phyloP scores from a whole-genome alignment of 2,888 invertebrate genomes.

The Nasonia oneida region DNA sequence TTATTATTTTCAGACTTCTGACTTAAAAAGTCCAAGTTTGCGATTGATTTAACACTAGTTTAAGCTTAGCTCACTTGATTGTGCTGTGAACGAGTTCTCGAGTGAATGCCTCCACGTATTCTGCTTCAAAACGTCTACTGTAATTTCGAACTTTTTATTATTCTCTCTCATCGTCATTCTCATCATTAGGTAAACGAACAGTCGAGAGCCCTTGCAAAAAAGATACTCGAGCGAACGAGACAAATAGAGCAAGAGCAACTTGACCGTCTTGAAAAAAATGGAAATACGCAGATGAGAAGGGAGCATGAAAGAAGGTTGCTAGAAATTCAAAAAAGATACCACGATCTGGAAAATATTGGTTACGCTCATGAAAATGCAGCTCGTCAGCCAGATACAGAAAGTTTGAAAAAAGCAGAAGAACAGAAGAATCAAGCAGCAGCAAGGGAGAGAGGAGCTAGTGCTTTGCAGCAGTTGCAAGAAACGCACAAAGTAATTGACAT shows the following conservation, averaged over 20 bases:
- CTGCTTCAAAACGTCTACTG: not conserved
- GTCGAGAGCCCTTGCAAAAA: constrained; percentile 82
- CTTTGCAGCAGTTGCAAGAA: constrained; percentile 73
- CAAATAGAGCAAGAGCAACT: constrained; percentile 80
- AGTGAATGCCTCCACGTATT: not conserved
- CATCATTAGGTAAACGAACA: constrained; percentile 82
- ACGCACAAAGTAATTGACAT: constrained; percentile 69
- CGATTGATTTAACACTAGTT: too few species aligned
- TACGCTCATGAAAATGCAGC: constrained; percentile 79
- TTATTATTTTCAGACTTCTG: constrained; percentile 18
- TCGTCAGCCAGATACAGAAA: constrained; percentile 76
- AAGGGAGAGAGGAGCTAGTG: constrained; percentile 77
- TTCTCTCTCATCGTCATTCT: not conserved
- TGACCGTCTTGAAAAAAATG: constrained; percentile 80
- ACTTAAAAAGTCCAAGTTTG: not conserved
- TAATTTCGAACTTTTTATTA: constrained; percentile 10
- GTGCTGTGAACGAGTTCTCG: too few species aligned
- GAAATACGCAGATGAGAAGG: constrained; percentile 80
- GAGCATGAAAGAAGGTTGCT: constrained; percentile 80
- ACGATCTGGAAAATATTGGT: constrained; percentile 80
- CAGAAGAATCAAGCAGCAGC: constrained; percentile 73
- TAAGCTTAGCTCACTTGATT: too few species aligned
- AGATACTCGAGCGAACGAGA: constrained; percentile 81
- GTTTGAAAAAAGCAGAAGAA: constrained; percentile 68
- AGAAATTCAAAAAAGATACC: constrained; percentile 80